Conservation (phyloP, 1,140 invertebrate genomes). For the Fopius arisanus region DNA sequence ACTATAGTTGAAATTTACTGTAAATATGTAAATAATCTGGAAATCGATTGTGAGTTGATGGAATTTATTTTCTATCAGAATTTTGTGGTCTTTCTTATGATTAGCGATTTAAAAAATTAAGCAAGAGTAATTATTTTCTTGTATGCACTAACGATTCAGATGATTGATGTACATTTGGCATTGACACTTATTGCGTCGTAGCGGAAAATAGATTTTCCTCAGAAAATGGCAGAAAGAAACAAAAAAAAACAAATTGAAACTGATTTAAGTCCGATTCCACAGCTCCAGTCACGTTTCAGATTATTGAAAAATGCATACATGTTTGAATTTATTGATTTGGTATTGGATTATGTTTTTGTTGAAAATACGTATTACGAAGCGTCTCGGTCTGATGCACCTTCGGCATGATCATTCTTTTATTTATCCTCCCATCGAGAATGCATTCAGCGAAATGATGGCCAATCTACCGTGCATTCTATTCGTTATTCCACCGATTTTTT, state of each 20-base stretch:
- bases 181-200: slow-evolving; percentile 1
- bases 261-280: not conserved
- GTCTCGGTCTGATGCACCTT: slow-evolving; percentile 15
- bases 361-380: not conserved
- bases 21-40: no score
- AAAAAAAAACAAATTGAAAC: not conserved
- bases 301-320: not conserved
- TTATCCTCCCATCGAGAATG: not conserved
- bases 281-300: not conserved
- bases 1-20: no score
- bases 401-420: slow-evolving; percentile 2
- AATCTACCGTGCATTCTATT: slow-evolving; percentile 8
- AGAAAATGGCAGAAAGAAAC: not conserved
- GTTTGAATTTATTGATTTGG: not conserved
- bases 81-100: no score
- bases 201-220: not conserved
- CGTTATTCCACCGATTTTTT: not conserved
- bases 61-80: no score
- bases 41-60: no score
- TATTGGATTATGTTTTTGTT: not conserved
- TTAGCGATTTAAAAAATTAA: no score
- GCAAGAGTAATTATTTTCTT: no score
- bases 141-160: not conserved
- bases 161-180: not conserved
- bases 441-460: not conserved